These are phyloP conservation scores for Platycheirus rosarum DNA, from an alignment of 2,888 invertebrate species.

Conservation along the genomic window DNA sequence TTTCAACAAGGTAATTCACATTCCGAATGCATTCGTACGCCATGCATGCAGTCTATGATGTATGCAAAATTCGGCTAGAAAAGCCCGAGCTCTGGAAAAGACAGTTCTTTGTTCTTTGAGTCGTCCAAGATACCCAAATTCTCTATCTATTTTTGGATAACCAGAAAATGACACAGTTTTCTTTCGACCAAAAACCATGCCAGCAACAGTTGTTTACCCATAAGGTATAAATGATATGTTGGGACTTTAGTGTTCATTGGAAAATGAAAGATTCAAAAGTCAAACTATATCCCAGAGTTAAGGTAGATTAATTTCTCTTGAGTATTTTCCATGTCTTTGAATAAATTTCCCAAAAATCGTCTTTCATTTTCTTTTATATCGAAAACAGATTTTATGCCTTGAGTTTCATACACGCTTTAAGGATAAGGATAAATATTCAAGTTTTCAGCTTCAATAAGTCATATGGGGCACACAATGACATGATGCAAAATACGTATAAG, in stretches of 20 bases:
- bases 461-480: conserved; percentile 49
- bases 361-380: too few relatives aligned
- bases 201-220: conserved; percentile 26
- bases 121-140: not conserved
- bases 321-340: too few relatives aligned
- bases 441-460: conserved; percentile 32
- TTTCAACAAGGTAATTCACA: too few relatives aligned
- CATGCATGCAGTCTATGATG: too few relatives aligned
- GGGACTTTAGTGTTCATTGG: conserved; percentile 23
- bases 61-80: too few relatives aligned
- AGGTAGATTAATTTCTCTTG: too few relatives aligned
- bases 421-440: conserved; percentile 38
- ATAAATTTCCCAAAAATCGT: too few relatives aligned
- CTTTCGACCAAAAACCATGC: conserved; percentile 31
- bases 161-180: conserved; percentile 18
- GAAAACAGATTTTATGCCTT: too few relatives aligned
- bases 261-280: conserved; percentile 4
- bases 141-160: not conserved
- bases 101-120: conserved; percentile 41
- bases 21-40: too few relatives aligned
- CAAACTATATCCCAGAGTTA: not conserved
- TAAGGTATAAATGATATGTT: conserved; percentile 13
- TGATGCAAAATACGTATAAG: not conserved
- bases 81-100: conserved; percentile 33
- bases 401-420: too few relatives aligned